Evolutionary conservation across 2,113 vertebrate genomes (phyloP).

Genomic region (Xiphophorus maculatus): DNA sequence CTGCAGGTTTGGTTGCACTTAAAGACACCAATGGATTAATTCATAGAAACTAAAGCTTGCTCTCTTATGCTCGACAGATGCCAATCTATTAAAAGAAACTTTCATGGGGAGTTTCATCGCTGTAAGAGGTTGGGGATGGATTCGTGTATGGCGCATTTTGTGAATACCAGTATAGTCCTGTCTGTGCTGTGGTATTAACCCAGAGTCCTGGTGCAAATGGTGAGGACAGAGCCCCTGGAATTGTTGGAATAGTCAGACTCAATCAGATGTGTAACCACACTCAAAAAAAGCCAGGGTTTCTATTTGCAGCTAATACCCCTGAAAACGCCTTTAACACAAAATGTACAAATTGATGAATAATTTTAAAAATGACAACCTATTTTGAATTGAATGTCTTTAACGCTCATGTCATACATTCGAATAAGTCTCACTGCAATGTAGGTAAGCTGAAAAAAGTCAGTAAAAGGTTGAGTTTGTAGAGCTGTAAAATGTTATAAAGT

Average conservation of each 20-base stretch:
- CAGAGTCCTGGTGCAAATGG: constrained; percentile 10
- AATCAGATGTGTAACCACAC: constrained; percentile 28
- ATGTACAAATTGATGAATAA: background rate
- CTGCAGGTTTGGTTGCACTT: background rate
- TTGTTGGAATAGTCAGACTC: constrained; percentile 36
- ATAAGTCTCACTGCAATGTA: too few relatives aligned
- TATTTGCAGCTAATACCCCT: background rate
- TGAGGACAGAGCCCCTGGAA: constrained; percentile 8
- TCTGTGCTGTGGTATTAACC: constrained; percentile 46
- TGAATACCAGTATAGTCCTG: constrained; percentile 51
- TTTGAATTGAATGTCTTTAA: too few relatives aligned
- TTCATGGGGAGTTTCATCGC: constrained; percentile 9
- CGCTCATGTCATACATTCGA: too few relatives aligned
- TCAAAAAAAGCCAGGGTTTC: background rate
- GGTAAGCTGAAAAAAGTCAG: background rate
- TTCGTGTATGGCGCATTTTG: constrained; percentile 50
- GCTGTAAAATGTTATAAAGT: background rate
- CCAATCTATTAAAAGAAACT: constrained; percentile 10
- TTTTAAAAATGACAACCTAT: too few relatives aligned
- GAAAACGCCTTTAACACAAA: background rate
- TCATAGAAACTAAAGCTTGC: constrained; percentile 9
- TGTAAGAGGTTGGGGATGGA: constrained; percentile 17
- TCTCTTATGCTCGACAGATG: constrained; percentile 15
- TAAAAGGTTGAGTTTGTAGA: background rate
- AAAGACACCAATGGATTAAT: constrained; percentile 15